phyloP scores from a whole-genome alignment of 2,888 invertebrate species.

The Boloria selene region DNA sequence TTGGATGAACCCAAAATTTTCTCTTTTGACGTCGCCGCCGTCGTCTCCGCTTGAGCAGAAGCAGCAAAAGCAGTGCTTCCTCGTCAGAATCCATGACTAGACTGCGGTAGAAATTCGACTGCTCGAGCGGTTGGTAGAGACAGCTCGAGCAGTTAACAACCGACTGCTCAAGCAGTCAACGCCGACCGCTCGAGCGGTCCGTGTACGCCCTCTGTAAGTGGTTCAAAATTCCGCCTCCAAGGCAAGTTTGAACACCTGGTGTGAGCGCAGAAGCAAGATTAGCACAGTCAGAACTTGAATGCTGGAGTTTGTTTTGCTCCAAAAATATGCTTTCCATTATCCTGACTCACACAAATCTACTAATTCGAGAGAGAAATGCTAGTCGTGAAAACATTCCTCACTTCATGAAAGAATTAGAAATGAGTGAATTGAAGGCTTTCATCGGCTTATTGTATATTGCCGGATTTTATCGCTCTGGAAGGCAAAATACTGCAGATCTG shows the following conservation, averaged over 20 bases:
- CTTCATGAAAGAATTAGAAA: slow-evolving; percentile 30
- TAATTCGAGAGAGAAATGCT: slow-evolving; percentile 12
- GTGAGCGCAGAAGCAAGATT: no score
- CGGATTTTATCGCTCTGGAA: slow-evolving; percentile 28
- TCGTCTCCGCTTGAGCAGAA: neutral
- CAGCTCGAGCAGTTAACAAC: slow-evolving; percentile 19
- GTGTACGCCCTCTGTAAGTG: neutral
- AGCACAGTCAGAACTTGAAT: slow-evolving; percentile 11
- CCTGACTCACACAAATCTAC: slow-evolving; percentile 24
- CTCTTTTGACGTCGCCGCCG: neutral
- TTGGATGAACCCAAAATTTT: neutral
- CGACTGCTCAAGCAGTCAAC: slow-evolving; percentile 32
- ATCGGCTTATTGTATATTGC: slow-evolving; percentile 41
- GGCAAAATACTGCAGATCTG: slow-evolving; percentile 40
- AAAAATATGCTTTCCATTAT: slow-evolving; percentile 26
- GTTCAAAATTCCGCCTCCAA: neutral
- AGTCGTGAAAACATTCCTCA: neutral
- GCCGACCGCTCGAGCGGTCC: slow-evolving; percentile 12
- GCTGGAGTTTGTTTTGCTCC: slow-evolving; percentile 35
- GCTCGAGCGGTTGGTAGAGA: slow-evolving; percentile 26
- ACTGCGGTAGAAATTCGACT: slow-evolving; percentile 31
- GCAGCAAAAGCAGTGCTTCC: slow-evolving; percentile 38
- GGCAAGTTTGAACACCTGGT: neutral
- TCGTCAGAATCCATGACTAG: slow-evolving; percentile 34
- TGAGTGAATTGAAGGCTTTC: slow-evolving; percentile 40